Evolutionary conservation across 2,797 vertebrate species (phyloP), one percentile per base, ranked within the genome.

Genomic region (Podarcis siculus): DNA sequence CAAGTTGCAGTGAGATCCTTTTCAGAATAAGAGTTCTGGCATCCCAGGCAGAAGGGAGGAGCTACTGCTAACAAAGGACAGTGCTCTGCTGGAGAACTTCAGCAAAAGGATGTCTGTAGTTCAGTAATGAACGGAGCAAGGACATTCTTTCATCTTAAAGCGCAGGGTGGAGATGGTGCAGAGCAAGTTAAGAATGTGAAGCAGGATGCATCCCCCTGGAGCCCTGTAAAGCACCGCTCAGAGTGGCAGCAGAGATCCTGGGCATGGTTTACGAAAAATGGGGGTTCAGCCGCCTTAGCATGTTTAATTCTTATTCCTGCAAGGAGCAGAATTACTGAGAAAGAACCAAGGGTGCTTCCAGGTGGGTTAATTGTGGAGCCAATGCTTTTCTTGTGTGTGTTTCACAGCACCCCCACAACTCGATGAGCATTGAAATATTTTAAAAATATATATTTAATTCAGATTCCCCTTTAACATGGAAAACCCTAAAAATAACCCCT

Each of bases 21-120:
- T 93, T 94, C 95, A 95, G n/a, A 94, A 93, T 94, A 95, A 95
- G 86, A 95, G 93, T 66, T 0, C 0, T 8, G 64, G 37, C 2
- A 39, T 76, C 32, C 35, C 45, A 71, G 78, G 39, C 17, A 3
- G 12, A 61, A 37, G 21, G 83, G 89, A 75, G 45, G 85, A n/a
- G 79, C 55, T 55, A 42, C 27, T 45, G 66, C 2, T 85, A 30
- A 76, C 55, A 67, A 85, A 72, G 35, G 55, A 81, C 49, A 27
- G 8, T 66, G 64, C 77, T 81, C 69, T n/a, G 55, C 55, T 13
- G 37, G 23, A 66, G 23, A 79, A 75, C 23, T 55, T 78, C 61
- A 27, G 39, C 30, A 58, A 71, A 73, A 19, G 23, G 55, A 12
- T 45, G 32, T 35, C 37, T 67, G 66, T 10, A 9, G 45, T 58